Evolutionary conservation across 2,888 invertebrate species (phyloP).

Genomic region (Polyploca ridens): DNA sequence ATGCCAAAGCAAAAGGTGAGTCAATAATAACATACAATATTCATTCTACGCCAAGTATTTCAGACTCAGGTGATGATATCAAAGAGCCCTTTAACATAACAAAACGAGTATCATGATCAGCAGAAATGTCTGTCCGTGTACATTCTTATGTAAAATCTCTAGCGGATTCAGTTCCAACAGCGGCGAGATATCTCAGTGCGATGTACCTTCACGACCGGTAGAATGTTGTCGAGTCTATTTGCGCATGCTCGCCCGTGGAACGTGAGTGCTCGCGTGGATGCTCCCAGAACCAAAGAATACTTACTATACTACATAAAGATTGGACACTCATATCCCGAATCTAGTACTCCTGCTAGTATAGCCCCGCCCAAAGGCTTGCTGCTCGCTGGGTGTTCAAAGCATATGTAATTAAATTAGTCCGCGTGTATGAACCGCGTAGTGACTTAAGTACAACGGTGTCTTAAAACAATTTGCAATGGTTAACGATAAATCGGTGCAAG

Average conservation of each 20-base stretch:
- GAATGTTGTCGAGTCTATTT: constrained; percentile 44
- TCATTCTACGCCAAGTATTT: not conserved
- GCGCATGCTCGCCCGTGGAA: constrained; percentile 20
- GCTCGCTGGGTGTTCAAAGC: no score
- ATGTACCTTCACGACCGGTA: constrained; percentile 43
- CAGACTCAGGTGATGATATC: not conserved
- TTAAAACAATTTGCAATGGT: no score
- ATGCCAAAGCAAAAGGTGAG: no score
- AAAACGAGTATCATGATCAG: not conserved
- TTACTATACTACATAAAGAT: no score
- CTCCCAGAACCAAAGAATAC: not conserved
- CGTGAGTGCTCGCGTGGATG: not conserved
- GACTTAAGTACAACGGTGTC: no score
- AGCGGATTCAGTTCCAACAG: constrained; percentile 8
- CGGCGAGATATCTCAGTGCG: constrained; percentile 24
- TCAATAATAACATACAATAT: no score
- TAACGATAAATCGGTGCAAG: no score
- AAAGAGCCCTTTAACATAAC: not conserved
- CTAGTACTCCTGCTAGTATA: no score
- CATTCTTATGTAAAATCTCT: not conserved
- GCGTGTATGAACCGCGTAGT: no score
- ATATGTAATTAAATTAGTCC: no score
- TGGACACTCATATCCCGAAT: no score
- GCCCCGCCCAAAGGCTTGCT: no score
- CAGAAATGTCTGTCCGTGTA: not conserved